Conservation (phyloP, 2,888 invertebrate genomes). For the Dryadula phaetusa region DNA sequence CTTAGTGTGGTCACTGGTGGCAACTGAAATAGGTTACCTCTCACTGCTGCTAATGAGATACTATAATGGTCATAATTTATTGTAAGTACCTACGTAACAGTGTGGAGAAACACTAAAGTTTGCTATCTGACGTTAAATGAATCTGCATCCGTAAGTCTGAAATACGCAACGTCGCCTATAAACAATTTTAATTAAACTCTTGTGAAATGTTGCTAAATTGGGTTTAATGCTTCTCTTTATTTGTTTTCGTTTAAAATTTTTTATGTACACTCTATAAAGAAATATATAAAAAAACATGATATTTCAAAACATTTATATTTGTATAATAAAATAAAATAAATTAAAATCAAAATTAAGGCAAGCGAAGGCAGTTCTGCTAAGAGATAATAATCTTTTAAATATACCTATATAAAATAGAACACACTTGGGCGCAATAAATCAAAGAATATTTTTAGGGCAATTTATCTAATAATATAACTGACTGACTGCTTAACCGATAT, state of each 20-base stretch:
- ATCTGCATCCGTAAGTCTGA: conserved; percentile 15
- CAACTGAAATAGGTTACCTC: conserved; percentile 15
- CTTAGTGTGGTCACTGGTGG: conserved; percentile 13
- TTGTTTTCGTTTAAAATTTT: conserved; percentile 14
- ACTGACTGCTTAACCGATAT: too few species aligned
- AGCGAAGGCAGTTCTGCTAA: too few species aligned
- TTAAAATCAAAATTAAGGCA: too few species aligned
- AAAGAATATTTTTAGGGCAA: too few species aligned
- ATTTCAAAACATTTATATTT: too few species aligned
- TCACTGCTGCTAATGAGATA: conserved; percentile 20
- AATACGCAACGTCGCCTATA: not conserved
- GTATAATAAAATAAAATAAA: too few species aligned
- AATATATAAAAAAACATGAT: too few species aligned
- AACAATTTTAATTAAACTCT: conserved; percentile 14
- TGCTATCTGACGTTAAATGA: conserved; percentile 15
- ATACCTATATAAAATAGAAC: too few species aligned
- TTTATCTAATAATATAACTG: too few species aligned
- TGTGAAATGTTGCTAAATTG: conserved; percentile 5
- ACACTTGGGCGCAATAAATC: too few species aligned
- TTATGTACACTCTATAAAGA: too few species aligned
- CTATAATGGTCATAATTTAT: conserved; percentile 16
- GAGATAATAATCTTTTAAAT: too few species aligned
- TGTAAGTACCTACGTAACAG: not conserved
- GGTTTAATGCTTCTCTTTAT: conserved; percentile 2
- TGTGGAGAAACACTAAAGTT: conserved; percentile 11